Conservation (phyloP, 2,113 vertebrate species). For the Phalacrocorax pelagicus region DNA sequence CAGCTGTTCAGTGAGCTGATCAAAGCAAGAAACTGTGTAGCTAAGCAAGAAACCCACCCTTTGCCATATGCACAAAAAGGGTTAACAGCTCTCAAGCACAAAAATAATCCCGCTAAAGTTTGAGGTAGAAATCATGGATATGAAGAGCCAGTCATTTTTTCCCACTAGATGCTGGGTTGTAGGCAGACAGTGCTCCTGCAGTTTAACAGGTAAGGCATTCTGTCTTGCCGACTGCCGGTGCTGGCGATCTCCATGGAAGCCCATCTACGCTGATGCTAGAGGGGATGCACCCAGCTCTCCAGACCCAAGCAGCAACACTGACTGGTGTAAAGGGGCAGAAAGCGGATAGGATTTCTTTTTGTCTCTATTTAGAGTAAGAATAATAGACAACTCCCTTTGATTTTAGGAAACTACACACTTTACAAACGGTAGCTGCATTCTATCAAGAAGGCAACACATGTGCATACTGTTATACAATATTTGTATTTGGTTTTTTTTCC, state of each 20-base stretch:
- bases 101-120: neutral
- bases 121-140: neutral
- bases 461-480: rapidly evolving
- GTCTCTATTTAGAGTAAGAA: neutral
- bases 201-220: rapidly evolving
- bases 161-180: neutral
- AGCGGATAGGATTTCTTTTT: neutral
- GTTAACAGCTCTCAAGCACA: neutral
- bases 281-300: neutral
- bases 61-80: neutral
- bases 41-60: neutral
- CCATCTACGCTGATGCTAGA: neutral
- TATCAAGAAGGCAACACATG: neutral
- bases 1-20: neutral
- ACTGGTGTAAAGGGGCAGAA: neutral
- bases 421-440: neutral
- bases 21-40: neutral
- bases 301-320: neutral
- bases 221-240: neutral
- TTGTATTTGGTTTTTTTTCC: neutral
- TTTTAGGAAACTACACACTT: neutral
- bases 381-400: neutral
- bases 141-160: neutral
- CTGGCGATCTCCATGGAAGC: neutral
- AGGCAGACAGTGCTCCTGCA: neutral